These are phyloP conservation scores for Rotaria magnacalcarata DNA, from an alignment of 2,888 invertebrate species.

Conservation along the genomic window DNA sequence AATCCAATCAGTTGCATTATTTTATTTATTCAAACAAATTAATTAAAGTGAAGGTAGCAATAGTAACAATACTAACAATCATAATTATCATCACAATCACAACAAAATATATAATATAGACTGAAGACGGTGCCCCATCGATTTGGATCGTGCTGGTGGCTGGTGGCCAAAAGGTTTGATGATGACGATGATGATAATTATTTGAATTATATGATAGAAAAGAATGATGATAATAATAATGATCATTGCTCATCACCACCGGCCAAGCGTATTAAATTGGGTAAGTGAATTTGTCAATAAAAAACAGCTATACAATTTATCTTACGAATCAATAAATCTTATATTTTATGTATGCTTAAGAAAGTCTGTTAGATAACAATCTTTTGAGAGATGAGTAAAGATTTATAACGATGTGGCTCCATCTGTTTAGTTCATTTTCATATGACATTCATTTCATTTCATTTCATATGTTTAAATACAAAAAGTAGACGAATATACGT, in stretches of 20 bases:
- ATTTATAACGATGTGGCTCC: slow-evolving; percentile 4
- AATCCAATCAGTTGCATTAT: not conserved
- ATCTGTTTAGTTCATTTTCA: not conserved
- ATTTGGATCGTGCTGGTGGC: slow-evolving; percentile 1
- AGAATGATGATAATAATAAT: not conserved
- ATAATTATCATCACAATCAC: not conserved
- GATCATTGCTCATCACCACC: not conserved
- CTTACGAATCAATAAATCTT: not conserved
- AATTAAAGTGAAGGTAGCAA: not conserved
- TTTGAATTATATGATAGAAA: not conserved
- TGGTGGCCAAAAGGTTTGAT: not conserved
- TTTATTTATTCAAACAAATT: not conserved
- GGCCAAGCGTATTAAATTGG: not conserved
- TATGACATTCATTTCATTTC: not conserved
- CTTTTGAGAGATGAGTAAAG: not conserved
- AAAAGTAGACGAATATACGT: not conserved
- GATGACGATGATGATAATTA: slow-evolving; percentile 11
- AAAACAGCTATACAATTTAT: not conserved
- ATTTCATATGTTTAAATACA: not conserved
- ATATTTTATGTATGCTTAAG: not conserved
- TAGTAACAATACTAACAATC: not conserved
- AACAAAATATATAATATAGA: not conserved
- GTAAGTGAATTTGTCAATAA: not conserved
- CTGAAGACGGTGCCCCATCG: not conserved
- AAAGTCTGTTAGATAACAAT: not conserved